Evolutionary conservation across 2,888 invertebrate genomes (phyloP).

Genomic region (Metalampra italica): DNA sequence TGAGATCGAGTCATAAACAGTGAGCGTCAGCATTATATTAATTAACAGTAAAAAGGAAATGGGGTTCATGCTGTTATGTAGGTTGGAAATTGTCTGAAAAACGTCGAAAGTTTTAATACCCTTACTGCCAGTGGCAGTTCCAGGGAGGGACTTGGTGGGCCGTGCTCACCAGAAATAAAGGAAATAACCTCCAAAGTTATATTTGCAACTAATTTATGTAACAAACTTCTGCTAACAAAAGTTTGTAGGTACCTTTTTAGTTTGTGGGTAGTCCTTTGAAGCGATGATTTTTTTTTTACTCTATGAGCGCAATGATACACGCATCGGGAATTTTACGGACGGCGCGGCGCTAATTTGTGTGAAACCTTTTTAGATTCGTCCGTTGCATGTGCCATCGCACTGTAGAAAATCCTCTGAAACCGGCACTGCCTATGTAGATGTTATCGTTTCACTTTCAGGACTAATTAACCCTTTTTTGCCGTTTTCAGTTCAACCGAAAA

Average conservation of each 20-base stretch:
- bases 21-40: slow-evolving; percentile 36
- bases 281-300: too few species aligned
- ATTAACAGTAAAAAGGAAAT: slow-evolving; percentile 41
- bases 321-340: too few species aligned
- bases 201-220: too few species aligned
- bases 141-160: not conserved
- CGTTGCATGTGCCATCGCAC: too few species aligned
- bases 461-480: slow-evolving; percentile 10
- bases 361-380: too few species aligned
- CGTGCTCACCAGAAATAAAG: not conserved
- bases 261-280: too few species aligned
- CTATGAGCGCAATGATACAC: too few species aligned
- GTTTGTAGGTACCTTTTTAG: too few species aligned
- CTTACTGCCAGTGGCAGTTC: not conserved
- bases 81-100: slow-evolving; percentile 22
- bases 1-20: slow-evolving; percentile 28
- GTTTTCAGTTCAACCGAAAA: slow-evolving; percentile 87
- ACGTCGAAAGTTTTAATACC: slow-evolving; percentile 9
- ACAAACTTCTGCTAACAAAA: too few species aligned
- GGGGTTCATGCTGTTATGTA: slow-evolving; percentile 25
- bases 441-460: slow-evolving; percentile 15
- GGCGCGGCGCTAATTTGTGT: too few species aligned
- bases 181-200: not conserved
- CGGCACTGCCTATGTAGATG: slow-evolving; percentile 4
- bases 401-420: too few species aligned